phyloP scores from a whole-genome alignment of 2,888 invertebrate genomes.

The Agrochola lota region DNA sequence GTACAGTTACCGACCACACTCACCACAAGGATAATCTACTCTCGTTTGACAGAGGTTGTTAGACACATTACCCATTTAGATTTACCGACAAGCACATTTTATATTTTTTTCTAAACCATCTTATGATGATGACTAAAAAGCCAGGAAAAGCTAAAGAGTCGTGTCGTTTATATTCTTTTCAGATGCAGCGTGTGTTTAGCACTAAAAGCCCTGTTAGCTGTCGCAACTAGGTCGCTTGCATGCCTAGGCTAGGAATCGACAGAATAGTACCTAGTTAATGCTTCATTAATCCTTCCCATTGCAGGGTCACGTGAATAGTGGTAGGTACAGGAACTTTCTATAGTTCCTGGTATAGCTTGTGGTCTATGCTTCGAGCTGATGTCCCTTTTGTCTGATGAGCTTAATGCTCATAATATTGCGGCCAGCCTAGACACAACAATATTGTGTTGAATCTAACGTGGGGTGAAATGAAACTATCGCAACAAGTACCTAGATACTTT shows the following conservation, averaged over 20 bases:
- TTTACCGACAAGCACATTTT: constrained; percentile 18
- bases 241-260: constrained; percentile 22
- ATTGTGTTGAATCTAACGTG: not conserved
- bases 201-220: constrained; percentile 42
- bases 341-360: constrained; percentile 6
- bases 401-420: not conserved
- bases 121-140: not conserved
- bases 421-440: not conserved
- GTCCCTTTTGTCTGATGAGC: not conserved
- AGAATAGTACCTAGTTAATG: not conserved
- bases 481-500: not conserved
- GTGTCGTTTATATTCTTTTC: constrained; percentile 15
- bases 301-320: constrained; percentile 11
- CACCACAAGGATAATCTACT: constrained; percentile 56
- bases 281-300: constrained; percentile 40
- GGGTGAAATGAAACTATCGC: not conserved
- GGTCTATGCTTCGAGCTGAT: not conserved
- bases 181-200: constrained; percentile 20
- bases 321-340: constrained; percentile 23
- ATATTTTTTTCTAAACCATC: not conserved
- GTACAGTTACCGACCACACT: constrained; percentile 58
- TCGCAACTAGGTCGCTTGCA: constrained; percentile 38
- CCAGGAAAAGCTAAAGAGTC: not conserved
- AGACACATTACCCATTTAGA: constrained; percentile 31
- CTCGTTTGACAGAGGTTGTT: constrained; percentile 39